These are phyloP conservation scores for Agelaius phoeniceus DNA, from an alignment of 2,113 vertebrate genomes.

Conservation along the genomic window DNA sequence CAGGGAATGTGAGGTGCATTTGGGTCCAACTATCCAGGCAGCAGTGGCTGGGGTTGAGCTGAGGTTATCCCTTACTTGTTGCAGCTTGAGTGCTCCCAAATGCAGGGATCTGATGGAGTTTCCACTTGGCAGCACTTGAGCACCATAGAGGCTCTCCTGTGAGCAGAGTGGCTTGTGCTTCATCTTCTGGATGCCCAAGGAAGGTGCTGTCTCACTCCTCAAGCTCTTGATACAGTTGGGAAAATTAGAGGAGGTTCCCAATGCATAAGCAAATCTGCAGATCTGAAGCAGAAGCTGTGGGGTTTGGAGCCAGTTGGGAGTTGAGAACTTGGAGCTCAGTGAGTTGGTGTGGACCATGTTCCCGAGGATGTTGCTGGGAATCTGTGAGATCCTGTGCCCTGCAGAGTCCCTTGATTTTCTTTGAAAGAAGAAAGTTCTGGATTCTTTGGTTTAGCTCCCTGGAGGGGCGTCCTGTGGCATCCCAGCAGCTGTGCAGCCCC, in stretches of 20 bases:
- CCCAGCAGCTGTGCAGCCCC: not conserved
- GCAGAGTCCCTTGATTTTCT: not conserved
- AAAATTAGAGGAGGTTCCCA: not conserved
- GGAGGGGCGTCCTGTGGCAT: not conserved
- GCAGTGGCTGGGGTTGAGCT: not conserved
- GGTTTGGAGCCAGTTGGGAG: not conserved
- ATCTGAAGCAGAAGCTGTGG: not conserved
- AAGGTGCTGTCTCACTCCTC: not conserved
- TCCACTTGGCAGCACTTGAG: not conserved
- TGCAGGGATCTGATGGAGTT: not conserved
- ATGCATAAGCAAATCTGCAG: not conserved
- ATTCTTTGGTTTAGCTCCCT: not conserved
- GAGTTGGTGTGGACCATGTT: fast-evolving
- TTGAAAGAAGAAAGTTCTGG: not conserved
- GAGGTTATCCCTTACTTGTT: not conserved
- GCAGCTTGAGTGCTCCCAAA: not conserved
- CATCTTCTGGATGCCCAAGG: not conserved
- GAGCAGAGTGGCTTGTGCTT: not conserved
- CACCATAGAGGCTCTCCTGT: not conserved
- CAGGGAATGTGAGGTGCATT: not conserved
- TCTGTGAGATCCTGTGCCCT: not conserved
- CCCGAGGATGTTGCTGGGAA: fast-evolving
- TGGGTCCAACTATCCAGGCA: not conserved
- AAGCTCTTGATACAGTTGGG: not conserved
- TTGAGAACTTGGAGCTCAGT: not conserved